These are phyloP conservation scores for Falco columbarius DNA, from an alignment of 2,797 vertebrate species.

Conservation along the genomic window DNA sequence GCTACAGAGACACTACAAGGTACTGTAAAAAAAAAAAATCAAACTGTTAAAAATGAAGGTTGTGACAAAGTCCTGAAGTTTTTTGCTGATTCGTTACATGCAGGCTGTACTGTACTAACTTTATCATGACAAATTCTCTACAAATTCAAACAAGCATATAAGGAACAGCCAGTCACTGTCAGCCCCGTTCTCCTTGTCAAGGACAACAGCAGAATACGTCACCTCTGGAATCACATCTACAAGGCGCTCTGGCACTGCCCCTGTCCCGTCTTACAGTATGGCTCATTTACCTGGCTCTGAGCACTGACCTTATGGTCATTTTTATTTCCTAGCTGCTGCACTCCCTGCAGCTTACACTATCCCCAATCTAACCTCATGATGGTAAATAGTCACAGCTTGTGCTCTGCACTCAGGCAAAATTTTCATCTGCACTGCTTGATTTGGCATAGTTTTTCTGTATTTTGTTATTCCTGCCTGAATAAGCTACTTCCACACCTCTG, in stretches of 20 bases:
- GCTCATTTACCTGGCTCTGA: neutral
- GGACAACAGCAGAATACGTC: neutral
- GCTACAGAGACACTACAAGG: neutral
- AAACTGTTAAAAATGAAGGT: neutral
- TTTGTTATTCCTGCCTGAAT: neutral
- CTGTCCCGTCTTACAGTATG: neutral
- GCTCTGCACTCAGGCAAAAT: neutral
- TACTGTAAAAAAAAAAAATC: neutral
- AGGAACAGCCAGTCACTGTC: neutral
- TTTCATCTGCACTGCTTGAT: neutral
- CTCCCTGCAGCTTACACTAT: neutral
- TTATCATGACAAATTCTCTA: neutral
- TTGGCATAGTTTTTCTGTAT: neutral
- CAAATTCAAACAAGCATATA: neutral
- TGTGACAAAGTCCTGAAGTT: neutral
- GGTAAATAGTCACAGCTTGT: neutral
- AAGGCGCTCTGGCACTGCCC: neutral
- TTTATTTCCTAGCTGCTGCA: conserved; percentile 15
- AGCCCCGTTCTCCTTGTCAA: neutral
- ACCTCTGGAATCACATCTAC: neutral
- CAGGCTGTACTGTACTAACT: neutral
- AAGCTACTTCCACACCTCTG: neutral
- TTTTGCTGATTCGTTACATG: neutral
- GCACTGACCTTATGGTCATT: neutral
- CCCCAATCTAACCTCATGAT: neutral